Conservation (phyloP, 2,113 vertebrate species). For the Fregetta grallaria region DNA sequence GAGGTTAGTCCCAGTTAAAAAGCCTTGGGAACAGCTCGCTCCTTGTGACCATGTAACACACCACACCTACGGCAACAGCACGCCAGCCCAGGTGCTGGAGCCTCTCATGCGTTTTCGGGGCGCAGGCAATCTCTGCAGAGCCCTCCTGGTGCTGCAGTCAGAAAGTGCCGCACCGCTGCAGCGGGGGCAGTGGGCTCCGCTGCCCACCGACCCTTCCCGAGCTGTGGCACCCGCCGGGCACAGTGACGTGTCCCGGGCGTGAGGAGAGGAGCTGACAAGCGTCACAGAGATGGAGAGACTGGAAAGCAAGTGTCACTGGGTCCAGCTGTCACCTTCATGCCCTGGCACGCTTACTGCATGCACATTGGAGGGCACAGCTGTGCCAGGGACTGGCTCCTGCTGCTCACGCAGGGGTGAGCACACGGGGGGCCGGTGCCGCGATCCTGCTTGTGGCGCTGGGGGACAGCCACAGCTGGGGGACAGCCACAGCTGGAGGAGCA, state of each 20-base stretch:
- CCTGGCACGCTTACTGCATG: not conserved
- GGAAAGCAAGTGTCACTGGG: not conserved
- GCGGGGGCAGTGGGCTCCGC: not conserved
- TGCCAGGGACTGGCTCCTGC: not conserved
- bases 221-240: not conserved
- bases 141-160: not conserved
- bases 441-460: rapidly evolving
- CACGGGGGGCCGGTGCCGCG: rapidly evolving
- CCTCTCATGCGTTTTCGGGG: rapidly evolving
- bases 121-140: not conserved
- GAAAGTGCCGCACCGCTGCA: rapidly evolving
- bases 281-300: not conserved
- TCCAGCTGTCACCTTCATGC: not conserved
- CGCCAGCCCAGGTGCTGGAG: not conserved
- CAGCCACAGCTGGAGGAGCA: not conserved
- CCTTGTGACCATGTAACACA: not conserved
- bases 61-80: not conserved
- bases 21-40: not conserved
- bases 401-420: not conserved
- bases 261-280: not conserved
- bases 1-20: not conserved
- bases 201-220: not conserved
- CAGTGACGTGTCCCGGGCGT: rapidly evolving
- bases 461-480: not conserved
- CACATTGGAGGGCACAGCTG: not conserved